A percentile compares a stretch with the other conserved stretches of the same genome.
Conservation (phyloP, 2,797 vertebrate species). For the Rhinophrynus dorsalis region DNA sequence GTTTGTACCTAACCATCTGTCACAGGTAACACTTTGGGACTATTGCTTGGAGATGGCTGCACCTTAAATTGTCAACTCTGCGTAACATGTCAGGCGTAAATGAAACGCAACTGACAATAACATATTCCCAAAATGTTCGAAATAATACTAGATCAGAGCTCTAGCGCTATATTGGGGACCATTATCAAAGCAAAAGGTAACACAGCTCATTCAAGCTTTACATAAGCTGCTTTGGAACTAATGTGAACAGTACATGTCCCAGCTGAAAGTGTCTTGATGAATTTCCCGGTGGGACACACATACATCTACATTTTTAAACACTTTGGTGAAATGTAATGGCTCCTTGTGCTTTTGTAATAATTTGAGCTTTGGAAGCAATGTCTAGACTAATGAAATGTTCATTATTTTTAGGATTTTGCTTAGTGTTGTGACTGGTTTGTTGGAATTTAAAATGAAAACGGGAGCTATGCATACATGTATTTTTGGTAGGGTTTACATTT, state of each 20-base stretch:
- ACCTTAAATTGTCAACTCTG: background rate
- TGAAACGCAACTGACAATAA: slow-evolving; percentile 1
- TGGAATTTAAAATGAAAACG: too few relatives aligned
- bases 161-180: slow-evolving; percentile 19
- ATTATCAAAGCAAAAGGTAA: background rate
- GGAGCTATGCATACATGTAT: too few relatives aligned
- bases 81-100: background rate
- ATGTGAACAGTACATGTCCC: background rate
- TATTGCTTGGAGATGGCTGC: background rate
- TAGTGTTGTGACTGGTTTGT: too few relatives aligned
- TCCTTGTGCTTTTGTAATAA: slow-evolving; percentile 13
- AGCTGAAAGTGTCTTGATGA: slow-evolving; percentile 11
- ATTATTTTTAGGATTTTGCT: background rate
- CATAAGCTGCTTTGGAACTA: slow-evolving; percentile 15
- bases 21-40: background rate
- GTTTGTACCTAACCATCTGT: background rate
- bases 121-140: slow-evolving; percentile 4
- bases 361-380: slow-evolving; percentile 19
- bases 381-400: slow-evolving; percentile 9
- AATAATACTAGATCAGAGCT: slow-evolving; percentile 9
- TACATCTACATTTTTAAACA: slow-evolving; percentile 6
- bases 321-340: slow-evolving; percentile 17
- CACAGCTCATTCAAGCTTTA: background rate
- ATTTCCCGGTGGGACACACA: slow-evolving; percentile 17
- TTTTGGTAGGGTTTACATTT: too few relatives aligned